Base-by-base conservation (phyloP, 2,797 vertebrate genomes). In the Ara ararauna region DNA sequence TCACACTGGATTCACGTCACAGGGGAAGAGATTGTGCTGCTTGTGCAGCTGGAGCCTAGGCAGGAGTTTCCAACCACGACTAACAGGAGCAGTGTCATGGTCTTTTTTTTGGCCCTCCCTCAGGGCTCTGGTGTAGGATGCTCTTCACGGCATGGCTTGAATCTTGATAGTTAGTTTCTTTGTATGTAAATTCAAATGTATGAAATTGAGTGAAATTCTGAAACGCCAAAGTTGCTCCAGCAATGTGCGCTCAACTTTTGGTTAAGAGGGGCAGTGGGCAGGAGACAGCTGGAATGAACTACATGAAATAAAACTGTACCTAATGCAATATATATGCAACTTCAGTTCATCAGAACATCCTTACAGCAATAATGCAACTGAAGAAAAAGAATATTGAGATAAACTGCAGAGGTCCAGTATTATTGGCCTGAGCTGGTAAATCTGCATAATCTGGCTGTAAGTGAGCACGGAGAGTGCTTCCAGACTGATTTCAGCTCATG, bases 1-100 rank as follows among this genome's bases (percentile, higher is more conserved):
- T 94, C 97, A 79, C 51, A 56, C 13, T 80, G 90, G 64, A 17
- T 84, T 86, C 29, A n/a, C 56, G 85, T 97, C 90, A 83, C 34
- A 7, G 62, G 75, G 93, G 82, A 93, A 79, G 95, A 38, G 73
- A n/a, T 79, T 83, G 34, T 1, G 4, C 42, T 34, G 38, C 70
- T 88, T 72, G 10, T 71, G 78, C 80, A 89, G 77, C 86, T 62
- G 60, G 36, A 87, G 44, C n/a, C 61, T 23, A 11, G 53, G 53
- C 36, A 82, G 65, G 29, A 18, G 71, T 79, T 93, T 82, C 48
- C 29, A 56, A 2, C 26, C 27, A 61, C 0, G 0, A 14, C 44
- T 81, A 74, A 58, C 30, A 68, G 23, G 13, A 87, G 8, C 9
- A 42, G 17, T 21, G 18, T 71, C 54, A 20, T 27, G 26, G 30